Evolutionary conservation across 2,888 invertebrate genomes (phyloP).

Genomic region (Cephus runcator): DNA sequence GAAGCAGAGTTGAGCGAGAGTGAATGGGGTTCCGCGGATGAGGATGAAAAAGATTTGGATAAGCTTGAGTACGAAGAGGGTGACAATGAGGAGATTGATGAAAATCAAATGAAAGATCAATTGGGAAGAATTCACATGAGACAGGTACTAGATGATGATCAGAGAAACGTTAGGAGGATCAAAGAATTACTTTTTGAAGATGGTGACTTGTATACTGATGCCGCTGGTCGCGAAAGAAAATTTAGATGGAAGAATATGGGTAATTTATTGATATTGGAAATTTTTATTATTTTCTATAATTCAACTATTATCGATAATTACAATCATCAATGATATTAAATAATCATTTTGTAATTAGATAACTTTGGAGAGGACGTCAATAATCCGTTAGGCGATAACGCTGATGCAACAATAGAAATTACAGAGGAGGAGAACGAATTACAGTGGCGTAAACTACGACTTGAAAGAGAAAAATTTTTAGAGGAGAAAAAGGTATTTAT

Average conservation of each 20-base stretch:
- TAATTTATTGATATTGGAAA: constrained; percentile 52
- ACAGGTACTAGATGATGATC: constrained; percentile 87
- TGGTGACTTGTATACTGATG: constrained; percentile 84
- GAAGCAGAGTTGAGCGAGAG: constrained; percentile 94
- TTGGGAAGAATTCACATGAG: constrained; percentile 89
- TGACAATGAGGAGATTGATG: constrained; percentile 85
- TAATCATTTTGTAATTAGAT: constrained; percentile 37
- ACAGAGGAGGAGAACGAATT: constrained; percentile 81
- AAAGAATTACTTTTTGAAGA: constrained; percentile 91
- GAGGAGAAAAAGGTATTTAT: constrained; percentile 69
- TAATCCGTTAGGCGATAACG: constrained; percentile 51
- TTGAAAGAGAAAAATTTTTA: constrained; percentile 83
- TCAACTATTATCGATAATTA: background rate
- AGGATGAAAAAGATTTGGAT: constrained; percentile 84
- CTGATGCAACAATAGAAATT: constrained; percentile 67
- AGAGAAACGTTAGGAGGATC: constrained; percentile 82
- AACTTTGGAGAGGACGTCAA: constrained; percentile 61
- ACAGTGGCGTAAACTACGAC: constrained; percentile 81
- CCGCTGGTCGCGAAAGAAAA: constrained; percentile 79
- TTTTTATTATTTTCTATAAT: background rate
- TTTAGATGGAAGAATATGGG: constrained; percentile 89
- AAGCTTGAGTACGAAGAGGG: constrained; percentile 85
- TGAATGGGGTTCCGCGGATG: constrained; percentile 90
- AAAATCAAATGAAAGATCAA: constrained; percentile 80
- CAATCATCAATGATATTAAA: background rate